A percentile compares a stretch with the other conserved stretches of the same genome.
phyloP scores from a whole-genome alignment of 2,113 vertebrate species.

The Gobius niger region DNA sequence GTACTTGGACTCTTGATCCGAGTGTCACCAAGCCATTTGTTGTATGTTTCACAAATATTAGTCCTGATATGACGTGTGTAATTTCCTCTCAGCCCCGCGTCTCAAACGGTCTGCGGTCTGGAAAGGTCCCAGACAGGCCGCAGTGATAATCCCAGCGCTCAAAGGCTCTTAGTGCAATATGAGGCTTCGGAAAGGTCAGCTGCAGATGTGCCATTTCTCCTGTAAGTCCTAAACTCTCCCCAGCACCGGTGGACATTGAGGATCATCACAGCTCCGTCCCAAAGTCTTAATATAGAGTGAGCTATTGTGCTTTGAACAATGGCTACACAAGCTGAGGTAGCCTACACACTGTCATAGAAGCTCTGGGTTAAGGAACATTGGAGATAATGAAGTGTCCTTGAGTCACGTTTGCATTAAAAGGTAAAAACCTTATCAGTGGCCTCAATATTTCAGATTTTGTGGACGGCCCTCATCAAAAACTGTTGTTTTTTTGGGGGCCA shows the following conservation, averaged over 20 bases:
- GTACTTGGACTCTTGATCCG: no score
- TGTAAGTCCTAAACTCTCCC: conserved; percentile 63
- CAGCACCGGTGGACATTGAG: conserved; percentile 65
- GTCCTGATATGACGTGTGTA: conserved; percentile 14
- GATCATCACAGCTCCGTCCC: conserved; percentile 63
- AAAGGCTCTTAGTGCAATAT: conserved; percentile 71
- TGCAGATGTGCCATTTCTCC: conserved; percentile 61
- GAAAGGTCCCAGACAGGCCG: conserved; percentile 45
- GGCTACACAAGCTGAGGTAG: conserved; percentile 29
- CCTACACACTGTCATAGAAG: conserved; percentile 41
- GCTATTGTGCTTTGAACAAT: conserved; percentile 60
- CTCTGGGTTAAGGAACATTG: neutral
- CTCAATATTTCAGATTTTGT: no score
- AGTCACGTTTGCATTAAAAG: no score
- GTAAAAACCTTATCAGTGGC: no score
- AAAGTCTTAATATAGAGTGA: conserved; percentile 47
- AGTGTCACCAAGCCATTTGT: no score
- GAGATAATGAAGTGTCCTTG: neutral
- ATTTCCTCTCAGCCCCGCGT: conserved; percentile 25
- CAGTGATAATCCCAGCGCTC: conserved; percentile 69
- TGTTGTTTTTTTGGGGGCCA: no score
- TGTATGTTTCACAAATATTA: neutral
- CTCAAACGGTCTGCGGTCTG: conserved; percentile 15
- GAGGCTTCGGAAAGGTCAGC: conserved; percentile 71
- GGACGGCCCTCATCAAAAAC: no score